Percentiles rank a stretch among this genome's conserved stretches.
Conservation (phyloP, 2,113 vertebrate species). For the Sinocyclocheilus anophthalmus region DNA sequence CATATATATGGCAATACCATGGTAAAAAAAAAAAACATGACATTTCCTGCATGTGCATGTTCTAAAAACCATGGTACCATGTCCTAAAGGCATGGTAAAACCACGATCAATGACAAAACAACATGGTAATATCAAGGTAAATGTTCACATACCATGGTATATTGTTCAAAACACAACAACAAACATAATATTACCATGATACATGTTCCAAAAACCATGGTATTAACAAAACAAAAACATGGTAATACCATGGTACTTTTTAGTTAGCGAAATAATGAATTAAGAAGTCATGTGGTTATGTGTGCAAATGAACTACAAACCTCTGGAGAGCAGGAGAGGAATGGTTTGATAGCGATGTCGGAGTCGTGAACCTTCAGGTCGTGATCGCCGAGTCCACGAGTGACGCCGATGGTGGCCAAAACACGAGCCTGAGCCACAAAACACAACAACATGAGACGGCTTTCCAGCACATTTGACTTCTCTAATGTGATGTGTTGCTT, state of each 20-base stretch:
- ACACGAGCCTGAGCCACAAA: constrained; percentile 84
- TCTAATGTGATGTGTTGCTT: not conserved
- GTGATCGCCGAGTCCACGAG: constrained; percentile 95
- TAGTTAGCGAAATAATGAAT: not conserved
- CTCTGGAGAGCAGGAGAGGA: constrained; percentile 94
- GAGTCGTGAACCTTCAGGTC: constrained; percentile 97
- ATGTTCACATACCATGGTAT: not conserved
- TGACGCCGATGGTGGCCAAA: constrained; percentile 97
- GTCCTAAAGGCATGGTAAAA: not conserved
- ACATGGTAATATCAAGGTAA: not conserved
- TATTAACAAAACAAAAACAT: not conserved
- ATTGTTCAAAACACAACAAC: not conserved
- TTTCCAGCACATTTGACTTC: not conserved
- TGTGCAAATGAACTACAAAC: constrained; percentile 69
- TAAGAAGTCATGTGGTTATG: not conserved
- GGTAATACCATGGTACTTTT: not conserved
- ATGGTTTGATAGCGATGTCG: constrained; percentile 97
- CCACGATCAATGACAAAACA: not conserved
- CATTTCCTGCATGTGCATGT: no score
- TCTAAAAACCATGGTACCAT: not conserved
- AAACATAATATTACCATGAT: not conserved
- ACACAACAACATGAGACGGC: not conserved
- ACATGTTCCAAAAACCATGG: not conserved
- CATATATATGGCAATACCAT: not conserved
- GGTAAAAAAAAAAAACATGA: not conserved